Evolutionary conservation across 2,888 invertebrate species (phyloP), one percentile per base, ranked within the genome.

Genomic region (Catocala fraxini): DNA sequence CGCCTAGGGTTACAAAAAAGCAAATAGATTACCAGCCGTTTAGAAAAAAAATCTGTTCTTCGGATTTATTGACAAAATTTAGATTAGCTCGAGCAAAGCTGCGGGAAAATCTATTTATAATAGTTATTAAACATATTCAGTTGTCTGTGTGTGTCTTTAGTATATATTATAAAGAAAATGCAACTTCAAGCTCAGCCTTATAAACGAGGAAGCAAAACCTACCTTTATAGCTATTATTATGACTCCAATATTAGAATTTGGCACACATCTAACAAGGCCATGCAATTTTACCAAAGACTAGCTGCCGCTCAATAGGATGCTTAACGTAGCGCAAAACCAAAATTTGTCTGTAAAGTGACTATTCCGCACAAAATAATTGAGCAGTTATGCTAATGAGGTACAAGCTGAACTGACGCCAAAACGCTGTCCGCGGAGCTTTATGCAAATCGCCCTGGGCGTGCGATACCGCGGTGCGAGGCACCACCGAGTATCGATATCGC

Each of bases 371-470:
- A 91, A 90, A 92, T 91, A 92, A 92, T 92, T 91, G 92, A 90
- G 91, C 90, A 89, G 92, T 92, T 93, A 93, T 92, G 92, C 84
- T 91, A 93, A 92, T 92, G 89, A 89, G 89, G 77, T 81, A 90
- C 89, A 87, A 85, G 88, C 88, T 89, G 89, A 90, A 89, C 87
- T 86, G 87, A 89, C 89, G 91, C 91, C 90, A 89, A 87, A 89
- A 88, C 89, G 87, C 64, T 91, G 91, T 90, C 87, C 87, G 85
- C 84, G 83, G 80, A 83, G 90, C 87, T 90, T 92, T 90, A 92
- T 91, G 92, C 90, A 88, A 92, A 92, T 91, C 80, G 79, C 63
- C 81, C 73, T 68, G 77, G 75, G 80, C 72, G 80, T 75, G 74
- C 77, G 82, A 80, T 80, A 80, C 73, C 74, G 62, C 66, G 72